phyloP scores from a whole-genome alignment of 2,888 invertebrate genomes.

The Lamellibrachia satsuma region DNA sequence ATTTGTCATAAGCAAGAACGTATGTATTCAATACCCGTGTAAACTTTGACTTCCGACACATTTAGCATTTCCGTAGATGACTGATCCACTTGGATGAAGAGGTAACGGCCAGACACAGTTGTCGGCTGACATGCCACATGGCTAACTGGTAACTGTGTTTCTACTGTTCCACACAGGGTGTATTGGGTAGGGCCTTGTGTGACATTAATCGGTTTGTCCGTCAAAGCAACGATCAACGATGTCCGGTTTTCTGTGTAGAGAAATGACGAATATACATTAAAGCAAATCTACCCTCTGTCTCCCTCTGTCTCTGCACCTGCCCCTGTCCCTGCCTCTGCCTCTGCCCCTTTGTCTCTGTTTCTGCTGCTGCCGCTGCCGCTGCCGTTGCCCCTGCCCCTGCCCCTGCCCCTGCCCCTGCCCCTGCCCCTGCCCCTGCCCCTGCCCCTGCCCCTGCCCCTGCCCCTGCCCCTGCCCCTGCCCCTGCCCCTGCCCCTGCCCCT shows the following conservation, averaged over 20 bases:
- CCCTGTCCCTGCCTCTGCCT: neutral
- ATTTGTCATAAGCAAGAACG: neutral
- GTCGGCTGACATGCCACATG: neutral
- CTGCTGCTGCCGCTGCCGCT: neutral
- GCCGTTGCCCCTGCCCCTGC: conserved; percentile 3
- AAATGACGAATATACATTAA: neutral
- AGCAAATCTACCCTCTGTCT: neutral
- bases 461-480: neutral
- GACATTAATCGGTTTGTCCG: neutral
- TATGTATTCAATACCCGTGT: neutral
- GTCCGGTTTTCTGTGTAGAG: neutral
- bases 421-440: conserved; percentile 19
- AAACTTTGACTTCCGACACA: neutral
- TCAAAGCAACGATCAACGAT: neutral
- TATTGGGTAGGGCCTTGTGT: neutral
- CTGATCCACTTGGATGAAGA: neutral
- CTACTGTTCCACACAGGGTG: neutral
- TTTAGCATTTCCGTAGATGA: neutral
- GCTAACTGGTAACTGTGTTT: neutral
- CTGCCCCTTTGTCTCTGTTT: neutral
- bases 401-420: conserved; percentile 17
- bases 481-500: conserved; percentile 14
- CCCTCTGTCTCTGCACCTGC: neutral
- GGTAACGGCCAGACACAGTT: neutral
- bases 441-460: conserved; percentile 1